Evolutionary conservation across 2,797 vertebrate genomes (phyloP).

Genomic region (Alca torda): DNA sequence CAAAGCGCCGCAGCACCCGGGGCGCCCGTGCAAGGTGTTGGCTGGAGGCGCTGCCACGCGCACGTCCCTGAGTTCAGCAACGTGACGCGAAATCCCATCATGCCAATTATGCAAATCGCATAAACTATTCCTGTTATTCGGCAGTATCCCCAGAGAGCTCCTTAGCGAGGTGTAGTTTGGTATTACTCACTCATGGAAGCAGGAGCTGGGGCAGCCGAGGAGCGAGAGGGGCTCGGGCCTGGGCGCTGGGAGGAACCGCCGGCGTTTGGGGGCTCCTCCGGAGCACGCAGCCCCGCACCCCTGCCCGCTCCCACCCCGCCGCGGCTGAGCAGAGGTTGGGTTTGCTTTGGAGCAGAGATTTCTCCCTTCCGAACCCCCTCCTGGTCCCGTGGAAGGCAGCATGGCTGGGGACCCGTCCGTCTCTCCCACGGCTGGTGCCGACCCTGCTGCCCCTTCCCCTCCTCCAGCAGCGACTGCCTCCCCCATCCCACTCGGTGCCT

Average conservation of each 20-base stretch:
- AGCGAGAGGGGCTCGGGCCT: neutral
- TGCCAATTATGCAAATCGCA: constrained; percentile 40
- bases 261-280: rapidly evolving
- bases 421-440: rapidly evolving
- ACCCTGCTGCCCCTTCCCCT: neutral
- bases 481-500: neutral
- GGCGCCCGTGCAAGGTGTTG: neutral
- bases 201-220: neutral
- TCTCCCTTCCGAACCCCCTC: neutral
- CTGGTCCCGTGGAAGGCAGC: neutral
- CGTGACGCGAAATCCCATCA: constrained; percentile 30
- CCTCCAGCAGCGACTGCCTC: neutral
- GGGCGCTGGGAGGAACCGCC: rapidly evolving
- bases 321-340: rapidly evolving
- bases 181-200: neutral
- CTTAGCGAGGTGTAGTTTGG: neutral
- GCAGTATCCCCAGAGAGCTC: constrained; percentile 49
- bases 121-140: constrained; percentile 32
- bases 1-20: neutral
- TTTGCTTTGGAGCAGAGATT: neutral
- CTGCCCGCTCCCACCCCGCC: neutral
- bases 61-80: neutral
- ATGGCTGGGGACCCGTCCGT: rapidly evolving
- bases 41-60: neutral
- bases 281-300: neutral